Evolutionary conservation across 2,888 invertebrate species (phyloP), one percentile per base, ranked within the genome.

Genomic region (Lydus trimaculatus): DNA sequence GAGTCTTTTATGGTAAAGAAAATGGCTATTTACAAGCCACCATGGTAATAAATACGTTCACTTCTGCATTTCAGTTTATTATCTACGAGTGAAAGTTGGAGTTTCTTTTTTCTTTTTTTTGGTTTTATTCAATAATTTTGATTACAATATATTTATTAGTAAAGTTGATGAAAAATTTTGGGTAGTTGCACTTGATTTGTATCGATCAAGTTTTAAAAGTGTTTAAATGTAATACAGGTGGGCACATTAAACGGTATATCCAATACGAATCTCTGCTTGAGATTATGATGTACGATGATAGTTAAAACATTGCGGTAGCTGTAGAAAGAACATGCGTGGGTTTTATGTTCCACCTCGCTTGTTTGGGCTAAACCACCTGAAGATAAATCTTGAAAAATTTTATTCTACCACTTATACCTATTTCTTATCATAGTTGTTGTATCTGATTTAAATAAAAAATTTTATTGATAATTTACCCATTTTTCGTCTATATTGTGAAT

Each of bases 231-330:
- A 78, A 78, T 75, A 78, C 78, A 73, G 73, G 79, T 78, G 77
- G 75, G 78, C 75, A 77, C 73, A 75, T 77, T 74, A 76, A 77
- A 77, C 74, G 76, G 78, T 72, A 78, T 77, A 78, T 77, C 78
- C 75, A 78, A 76, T 78, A 78, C 74, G 78, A 78, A 76, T 77
- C 77, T 75, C 78, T 72, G 77, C 73, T 78, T 70, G 78, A 77
- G 77, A 80, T 80, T 79, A 79, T 80, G 81, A 80, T 78, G 78
- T 79, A 80, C 77, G 79, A 77, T 75, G 78, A 78, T 80, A 78
- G 78, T 79, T 78, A 74, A 73, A 76, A 74, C 75, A 74, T 73
- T 73, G 77, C 79, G 79, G 80, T 81, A 80, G 80, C 80, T 72
- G 73, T 73, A 73, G 75, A 78, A 79, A 80, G 76, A 75, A 71